Conservation (phyloP, 1,140 invertebrate species). For the Hylaeus anthracinus region DNA sequence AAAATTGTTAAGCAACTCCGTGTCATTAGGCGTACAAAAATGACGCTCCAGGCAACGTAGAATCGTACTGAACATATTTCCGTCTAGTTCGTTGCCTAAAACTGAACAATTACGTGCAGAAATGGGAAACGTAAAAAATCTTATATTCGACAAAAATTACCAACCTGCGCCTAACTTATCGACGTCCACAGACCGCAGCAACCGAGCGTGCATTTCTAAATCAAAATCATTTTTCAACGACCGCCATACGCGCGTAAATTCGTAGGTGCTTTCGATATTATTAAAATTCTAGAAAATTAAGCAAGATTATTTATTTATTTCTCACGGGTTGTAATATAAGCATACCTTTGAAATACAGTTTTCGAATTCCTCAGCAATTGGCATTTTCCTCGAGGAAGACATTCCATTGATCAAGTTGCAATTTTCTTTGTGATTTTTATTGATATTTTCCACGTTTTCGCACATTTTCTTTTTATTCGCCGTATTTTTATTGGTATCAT, state of each 20-base stretch:
- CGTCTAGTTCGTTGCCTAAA: constrained; percentile 70
- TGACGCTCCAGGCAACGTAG: constrained; percentile 64
- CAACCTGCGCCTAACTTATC: constrained; percentile 64
- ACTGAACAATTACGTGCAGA: constrained; percentile 47
- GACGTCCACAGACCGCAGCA: constrained; percentile 59
- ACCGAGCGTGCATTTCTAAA: constrained; percentile 58
- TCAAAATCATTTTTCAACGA: constrained; percentile 56
- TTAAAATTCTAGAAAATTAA: constrained; percentile 41
- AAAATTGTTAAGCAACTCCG: constrained; percentile 50
- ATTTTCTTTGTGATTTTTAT: constrained; percentile 8
- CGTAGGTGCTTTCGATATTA: constrained; percentile 59
- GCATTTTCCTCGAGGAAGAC: neutral
- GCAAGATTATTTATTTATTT: neutral
- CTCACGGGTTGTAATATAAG: neutral
- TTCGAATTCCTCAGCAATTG: constrained; percentile 4
- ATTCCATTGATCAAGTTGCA: neutral
- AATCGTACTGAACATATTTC: constrained; percentile 68
- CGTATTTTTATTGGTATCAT: neutral
- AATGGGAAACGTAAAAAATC: neutral
- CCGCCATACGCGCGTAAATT: constrained; percentile 64
- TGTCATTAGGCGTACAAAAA: constrained; percentile 60
- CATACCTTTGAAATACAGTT: constrained; percentile 25
- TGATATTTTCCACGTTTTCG: neutral
- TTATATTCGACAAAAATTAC: neutral
- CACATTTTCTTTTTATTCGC: neutral